Evolutionary conservation across 2,888 invertebrate genomes (phyloP).

Genomic region (Nomada goodeniana): DNA sequence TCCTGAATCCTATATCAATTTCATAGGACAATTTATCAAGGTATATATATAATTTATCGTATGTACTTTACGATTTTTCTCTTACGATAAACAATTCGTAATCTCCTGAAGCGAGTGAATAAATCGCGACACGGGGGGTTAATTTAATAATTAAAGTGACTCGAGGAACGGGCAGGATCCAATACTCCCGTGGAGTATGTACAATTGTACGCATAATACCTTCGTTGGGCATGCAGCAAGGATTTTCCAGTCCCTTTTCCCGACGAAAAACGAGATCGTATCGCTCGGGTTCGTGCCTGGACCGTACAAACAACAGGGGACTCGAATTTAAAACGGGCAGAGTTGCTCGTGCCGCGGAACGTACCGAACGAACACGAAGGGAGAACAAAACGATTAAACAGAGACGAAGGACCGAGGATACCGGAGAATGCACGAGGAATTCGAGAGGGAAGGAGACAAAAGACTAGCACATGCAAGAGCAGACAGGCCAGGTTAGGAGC

Average conservation of each 20-base stretch:
- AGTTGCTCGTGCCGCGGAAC: constrained; percentile 12
- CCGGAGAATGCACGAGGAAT: constrained; percentile 18
- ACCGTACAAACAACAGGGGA: constrained; percentile 13
- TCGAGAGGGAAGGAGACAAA: constrained; percentile 37
- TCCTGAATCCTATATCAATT: no score
- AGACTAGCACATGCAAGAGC: constrained; percentile 32
- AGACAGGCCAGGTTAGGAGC: constrained; percentile 35
- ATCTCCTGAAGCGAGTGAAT: no score
- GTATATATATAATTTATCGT: no score
- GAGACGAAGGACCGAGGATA: constrained; percentile 4
- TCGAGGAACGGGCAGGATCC: background rate
- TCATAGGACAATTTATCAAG: no score
- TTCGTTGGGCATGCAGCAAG: background rate
- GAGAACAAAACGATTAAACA: constrained; percentile 22
- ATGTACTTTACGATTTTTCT: no score
- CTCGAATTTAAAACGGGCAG: constrained; percentile 43
- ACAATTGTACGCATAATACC: constrained; percentile 5
- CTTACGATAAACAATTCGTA: no score
- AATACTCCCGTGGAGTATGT: background rate
- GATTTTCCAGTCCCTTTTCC: constrained; percentile 40
- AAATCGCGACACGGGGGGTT: no score
- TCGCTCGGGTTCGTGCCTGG: constrained; percentile 34
- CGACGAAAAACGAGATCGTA: constrained; percentile 40
- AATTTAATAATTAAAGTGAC: background rate
- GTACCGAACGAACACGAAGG: background rate